phyloP scores from a whole-genome alignment of 2,797 vertebrate genomes.

The Aulostomus chinensis region DNA sequence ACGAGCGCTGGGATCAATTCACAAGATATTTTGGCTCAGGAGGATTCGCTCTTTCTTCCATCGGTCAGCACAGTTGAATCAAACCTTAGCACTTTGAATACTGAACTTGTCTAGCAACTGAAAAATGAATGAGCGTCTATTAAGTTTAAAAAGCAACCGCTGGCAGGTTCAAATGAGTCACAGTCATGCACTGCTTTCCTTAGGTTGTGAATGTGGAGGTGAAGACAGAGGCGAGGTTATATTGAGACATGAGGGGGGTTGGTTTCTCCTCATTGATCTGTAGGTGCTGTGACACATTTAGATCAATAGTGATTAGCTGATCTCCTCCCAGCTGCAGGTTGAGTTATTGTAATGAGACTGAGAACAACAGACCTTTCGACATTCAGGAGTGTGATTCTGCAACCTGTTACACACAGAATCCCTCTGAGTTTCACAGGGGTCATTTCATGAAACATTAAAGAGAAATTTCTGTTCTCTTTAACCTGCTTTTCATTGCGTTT shows the following conservation, averaged over 20 bases:
- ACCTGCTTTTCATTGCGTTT: too few relatives aligned
- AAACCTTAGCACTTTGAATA: too few relatives aligned
- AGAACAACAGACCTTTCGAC: not conserved
- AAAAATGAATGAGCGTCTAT: not conserved
- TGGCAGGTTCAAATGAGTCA: too few relatives aligned
- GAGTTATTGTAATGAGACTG: constrained; percentile 31
- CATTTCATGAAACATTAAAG: too few relatives aligned
- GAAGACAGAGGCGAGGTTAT: constrained; percentile 1
- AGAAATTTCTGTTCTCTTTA: too few relatives aligned
- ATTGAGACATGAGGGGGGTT: constrained; percentile 1
- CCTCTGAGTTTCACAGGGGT: too few relatives aligned
- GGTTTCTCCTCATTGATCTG: constrained; percentile 39
- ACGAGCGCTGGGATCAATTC: too few relatives aligned
- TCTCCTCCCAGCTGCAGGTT: constrained; percentile 13
- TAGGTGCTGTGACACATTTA: constrained; percentile 19
- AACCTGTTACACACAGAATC: too few relatives aligned
- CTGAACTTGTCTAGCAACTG: not conserved
- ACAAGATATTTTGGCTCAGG: not conserved
- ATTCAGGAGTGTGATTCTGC: too few relatives aligned
- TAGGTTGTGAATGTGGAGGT: constrained; percentile 1
- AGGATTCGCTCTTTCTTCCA: not conserved
- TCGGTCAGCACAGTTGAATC: too few relatives aligned
- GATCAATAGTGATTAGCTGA: constrained; percentile 53
- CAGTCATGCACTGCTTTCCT: constrained; percentile 4
- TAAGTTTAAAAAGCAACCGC: constrained; percentile 2